Evolutionary conservation across 2,113 vertebrate genomes (phyloP).

Genomic region (Vidua macroura): DNA sequence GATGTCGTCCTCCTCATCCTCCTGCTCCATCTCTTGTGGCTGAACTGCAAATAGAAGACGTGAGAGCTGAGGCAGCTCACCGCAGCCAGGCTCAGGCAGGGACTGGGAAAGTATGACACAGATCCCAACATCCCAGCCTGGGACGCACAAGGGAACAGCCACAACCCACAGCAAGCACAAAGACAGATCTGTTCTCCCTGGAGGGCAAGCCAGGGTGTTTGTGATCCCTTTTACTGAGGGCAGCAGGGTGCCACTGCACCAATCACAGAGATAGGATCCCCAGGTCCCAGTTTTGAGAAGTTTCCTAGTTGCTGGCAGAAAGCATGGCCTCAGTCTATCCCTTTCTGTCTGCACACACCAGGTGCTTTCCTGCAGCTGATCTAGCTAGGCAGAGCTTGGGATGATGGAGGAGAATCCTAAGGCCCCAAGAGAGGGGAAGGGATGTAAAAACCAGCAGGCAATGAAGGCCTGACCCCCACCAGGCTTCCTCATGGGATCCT

Average conservation of each 20-base stretch:
- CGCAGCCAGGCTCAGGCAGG: not conserved
- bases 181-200: not conserved
- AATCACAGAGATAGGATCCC: not conserved
- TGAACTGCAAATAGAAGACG: constrained; percentile 74
- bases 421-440: not conserved
- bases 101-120: not conserved
- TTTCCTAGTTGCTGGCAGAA: not conserved
- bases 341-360: not conserved
- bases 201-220: not conserved
- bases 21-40: constrained; percentile 59
- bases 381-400: not conserved
- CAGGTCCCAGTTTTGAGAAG: not conserved
- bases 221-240: not conserved
- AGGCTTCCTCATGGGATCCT: accelerated
- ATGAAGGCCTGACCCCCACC: not conserved
- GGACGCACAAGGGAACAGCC: not conserved
- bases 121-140: not conserved
- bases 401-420: not conserved
- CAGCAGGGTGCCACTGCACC: not conserved
- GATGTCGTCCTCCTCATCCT: constrained; percentile 81
- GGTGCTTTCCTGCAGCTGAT: not conserved
- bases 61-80: not conserved
- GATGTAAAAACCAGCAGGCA: not conserved
- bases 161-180: not conserved
- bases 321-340: not conserved